Evolutionary conservation across 2,797 vertebrate genomes (phyloP), one percentile per base, ranked within the genome.

Genomic region (Capromys pilorides): DNA sequence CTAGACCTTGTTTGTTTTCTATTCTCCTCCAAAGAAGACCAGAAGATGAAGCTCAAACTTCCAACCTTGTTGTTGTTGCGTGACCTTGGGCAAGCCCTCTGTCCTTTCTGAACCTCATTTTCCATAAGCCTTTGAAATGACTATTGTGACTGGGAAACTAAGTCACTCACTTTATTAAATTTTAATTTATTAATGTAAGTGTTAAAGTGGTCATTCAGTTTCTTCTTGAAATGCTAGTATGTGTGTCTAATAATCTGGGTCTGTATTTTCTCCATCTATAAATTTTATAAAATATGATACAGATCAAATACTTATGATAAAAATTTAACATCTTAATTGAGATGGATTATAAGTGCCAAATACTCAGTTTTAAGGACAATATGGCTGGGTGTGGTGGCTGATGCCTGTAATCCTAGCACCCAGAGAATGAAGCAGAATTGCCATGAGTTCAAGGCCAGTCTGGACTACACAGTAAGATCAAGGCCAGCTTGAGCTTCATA

Each of bases 201-300:
- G 57, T 10, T 13, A 88, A 90, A 85, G 73, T 5, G 10, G 18
- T 0, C 16, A 49, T 9, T 73, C 31, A 36, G 57, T 77, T 94
- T 26, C 36, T 87, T 79, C 39, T 36, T 21, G 45, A 94, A 85
- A 90, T 75, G 77, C 31, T 10, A 6, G 0, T 73, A n/a, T 75
- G 31, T 64, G 41, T 57, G 62, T 69, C 77, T 59, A 66, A 69
- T n/a, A 78, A 83, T 45, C 51, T 81, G 4, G 5, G 11, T 88
- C 57, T 59, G 13, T 41, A 78, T 41, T 51, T 88, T 94, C 90
- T 90, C 75, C 51, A 71, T 10, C 14, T 51, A 41, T 86, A 51
- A 88, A n/a, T 91, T 78, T 88, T 83, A 45, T n/a, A 18, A 88
- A 93, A 64, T 89, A 67, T 86, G 54, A 83, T 78, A 82, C 66